A percentile compares a stretch with the other conserved stretches of the same genome.
Evolutionary conservation across 2,888 invertebrate genomes (phyloP).

Genomic region (Linnaemya vulpina): DNA sequence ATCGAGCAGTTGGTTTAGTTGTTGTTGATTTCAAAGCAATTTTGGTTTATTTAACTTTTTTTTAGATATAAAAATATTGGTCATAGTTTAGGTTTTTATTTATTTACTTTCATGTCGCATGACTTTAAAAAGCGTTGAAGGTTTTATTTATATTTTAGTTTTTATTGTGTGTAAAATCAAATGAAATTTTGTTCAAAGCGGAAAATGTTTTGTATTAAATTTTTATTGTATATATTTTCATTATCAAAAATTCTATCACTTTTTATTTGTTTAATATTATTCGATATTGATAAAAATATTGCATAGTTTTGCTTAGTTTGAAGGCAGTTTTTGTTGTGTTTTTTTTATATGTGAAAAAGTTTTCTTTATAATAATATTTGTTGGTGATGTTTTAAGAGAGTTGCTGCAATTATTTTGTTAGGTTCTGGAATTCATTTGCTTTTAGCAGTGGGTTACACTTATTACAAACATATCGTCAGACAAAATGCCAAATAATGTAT

Average conservation of each 20-base stretch:
- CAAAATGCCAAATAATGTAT: too few relatives aligned
- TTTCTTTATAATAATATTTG: background rate
- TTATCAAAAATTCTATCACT: conserved; percentile 43
- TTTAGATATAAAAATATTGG: conserved; percentile 60
- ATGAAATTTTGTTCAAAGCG: conserved; percentile 45
- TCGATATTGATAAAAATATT: conserved; percentile 51
- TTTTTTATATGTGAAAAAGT: conserved; percentile 9
- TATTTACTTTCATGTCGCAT: background rate
- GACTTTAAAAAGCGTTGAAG: conserved; percentile 34
- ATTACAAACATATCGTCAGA: too few relatives aligned
- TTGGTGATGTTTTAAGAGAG: background rate
- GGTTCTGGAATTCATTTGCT: background rate
- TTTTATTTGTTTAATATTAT: conserved; percentile 31
- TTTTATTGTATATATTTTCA: conserved; percentile 40
- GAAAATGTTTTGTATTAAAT: conserved; percentile 20
- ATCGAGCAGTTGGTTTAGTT: conserved; percentile 28
- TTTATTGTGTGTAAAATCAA: conserved; percentile 40
- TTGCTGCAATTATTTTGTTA: background rate
- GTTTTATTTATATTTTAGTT: conserved; percentile 23
- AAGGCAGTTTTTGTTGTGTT: conserved; percentile 61
- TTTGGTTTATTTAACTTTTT: conserved; percentile 22
- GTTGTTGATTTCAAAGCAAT: conserved; percentile 49
- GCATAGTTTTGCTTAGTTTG: conserved; percentile 53
- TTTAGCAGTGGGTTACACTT: too few relatives aligned
- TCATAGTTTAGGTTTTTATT: conserved; percentile 46